A percentile compares a stretch with the other conserved stretches of the same genome.
phyloP scores from a whole-genome alignment of 2,888 invertebrate genomes.

The Esperia sulphurella region DNA sequence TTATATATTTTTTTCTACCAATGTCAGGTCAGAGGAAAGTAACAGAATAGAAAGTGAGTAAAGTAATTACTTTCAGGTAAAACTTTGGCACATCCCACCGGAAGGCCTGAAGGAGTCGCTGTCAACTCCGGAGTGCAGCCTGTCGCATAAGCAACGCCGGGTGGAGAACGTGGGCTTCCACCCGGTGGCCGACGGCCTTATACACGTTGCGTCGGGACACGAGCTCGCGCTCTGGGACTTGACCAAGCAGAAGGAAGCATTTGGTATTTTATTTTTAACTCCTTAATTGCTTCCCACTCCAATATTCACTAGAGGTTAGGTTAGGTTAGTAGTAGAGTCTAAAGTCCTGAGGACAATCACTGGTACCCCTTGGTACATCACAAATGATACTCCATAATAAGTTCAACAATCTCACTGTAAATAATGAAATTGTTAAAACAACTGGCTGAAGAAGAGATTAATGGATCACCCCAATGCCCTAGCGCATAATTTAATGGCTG shows the following conservation, averaged over 20 bases:
- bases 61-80: constrained; percentile 78
- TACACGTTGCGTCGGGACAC: constrained; percentile 91
- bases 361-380: too few relatives aligned
- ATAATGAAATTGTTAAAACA: too few relatives aligned
- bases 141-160: constrained; percentile 90
- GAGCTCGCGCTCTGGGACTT: constrained; percentile 93
- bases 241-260: constrained; percentile 88
- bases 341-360: too few relatives aligned
- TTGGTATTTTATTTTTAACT: constrained; percentile 68
- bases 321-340: too few relatives aligned
- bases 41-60: background rate
- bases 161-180: constrained; percentile 96
- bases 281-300: too few relatives aligned
- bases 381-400: too few relatives aligned
- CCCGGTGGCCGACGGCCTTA: constrained; percentile 92
- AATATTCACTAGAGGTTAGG: too few relatives aligned
- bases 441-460: too few relatives aligned
- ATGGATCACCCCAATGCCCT: too few relatives aligned
- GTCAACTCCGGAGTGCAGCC: constrained; percentile 87
- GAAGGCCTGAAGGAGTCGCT: constrained; percentile 87
- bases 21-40: background rate
- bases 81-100: constrained; percentile 94
- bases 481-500: too few relatives aligned
- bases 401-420: too few relatives aligned
- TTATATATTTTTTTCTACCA: too few relatives aligned